Conservation (phyloP, 2,888 invertebrate genomes). For the Chrysolina americana region DNA sequence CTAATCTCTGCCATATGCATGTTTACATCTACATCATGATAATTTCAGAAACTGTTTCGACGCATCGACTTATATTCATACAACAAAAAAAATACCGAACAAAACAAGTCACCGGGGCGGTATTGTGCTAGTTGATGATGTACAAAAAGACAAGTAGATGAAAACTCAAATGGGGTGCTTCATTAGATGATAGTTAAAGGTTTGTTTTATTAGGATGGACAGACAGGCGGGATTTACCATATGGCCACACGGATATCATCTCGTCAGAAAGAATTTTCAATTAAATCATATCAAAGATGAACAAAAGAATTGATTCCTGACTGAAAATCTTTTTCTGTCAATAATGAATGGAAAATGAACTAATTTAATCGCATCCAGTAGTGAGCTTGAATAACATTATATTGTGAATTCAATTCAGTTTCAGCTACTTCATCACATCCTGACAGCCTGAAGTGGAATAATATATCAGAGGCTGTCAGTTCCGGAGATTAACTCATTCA, state of each 20-base stretch:
- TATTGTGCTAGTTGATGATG: too few relatives aligned
- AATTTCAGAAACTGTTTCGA: too few relatives aligned
- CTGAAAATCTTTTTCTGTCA: neutral
- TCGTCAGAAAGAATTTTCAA: neutral
- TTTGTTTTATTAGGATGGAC: too few relatives aligned
- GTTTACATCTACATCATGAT: too few relatives aligned
- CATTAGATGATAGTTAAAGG: too few relatives aligned
- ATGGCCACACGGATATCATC: neutral
- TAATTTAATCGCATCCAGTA: conserved; percentile 9
- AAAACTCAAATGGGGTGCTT: too few relatives aligned
- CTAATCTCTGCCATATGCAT: too few relatives aligned
- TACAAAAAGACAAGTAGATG: too few relatives aligned
- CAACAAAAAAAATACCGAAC: too few relatives aligned
- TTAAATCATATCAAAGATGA: neutral
- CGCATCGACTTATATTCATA: too few relatives aligned
- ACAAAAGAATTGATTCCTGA: neutral
- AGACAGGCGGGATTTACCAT: neutral
- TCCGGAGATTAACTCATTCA: conserved; percentile 18
- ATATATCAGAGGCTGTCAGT: conserved; percentile 46
- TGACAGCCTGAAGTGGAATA: conserved; percentile 49
- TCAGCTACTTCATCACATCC: conserved; percentile 45
- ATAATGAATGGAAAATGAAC: conserved; percentile 14
- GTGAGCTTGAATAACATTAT: conserved; percentile 15
- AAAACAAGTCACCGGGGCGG: too few relatives aligned
- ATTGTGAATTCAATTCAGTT: conserved; percentile 46